Evolutionary conservation across 2,888 invertebrate genomes (phyloP).

Genomic region (Panopea generosa): DNA sequence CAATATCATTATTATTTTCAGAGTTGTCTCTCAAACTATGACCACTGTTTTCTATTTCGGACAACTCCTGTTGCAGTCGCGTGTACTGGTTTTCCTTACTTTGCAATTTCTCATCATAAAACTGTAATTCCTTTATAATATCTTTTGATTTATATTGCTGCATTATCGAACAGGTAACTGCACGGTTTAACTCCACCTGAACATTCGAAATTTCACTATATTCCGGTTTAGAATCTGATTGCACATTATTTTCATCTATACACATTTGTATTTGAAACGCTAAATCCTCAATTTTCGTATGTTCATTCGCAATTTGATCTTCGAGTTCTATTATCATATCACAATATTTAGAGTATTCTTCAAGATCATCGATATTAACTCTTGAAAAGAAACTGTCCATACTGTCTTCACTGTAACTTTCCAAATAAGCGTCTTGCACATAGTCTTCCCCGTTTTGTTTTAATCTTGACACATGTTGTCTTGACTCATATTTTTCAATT

Average conservation of each 20-base stretch:
- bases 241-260: constrained; percentile 39
- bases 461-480: constrained; percentile 65
- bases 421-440: constrained; percentile 76
- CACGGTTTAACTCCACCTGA: constrained; percentile 73
- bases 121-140: constrained; percentile 70
- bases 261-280: constrained; percentile 86
- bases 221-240: constrained; percentile 21
- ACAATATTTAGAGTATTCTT: constrained; percentile 90
- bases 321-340: constrained; percentile 91
- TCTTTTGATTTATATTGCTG: constrained; percentile 75
- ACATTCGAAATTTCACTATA: constrained; percentile 59
- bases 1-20: constrained; percentile 35
- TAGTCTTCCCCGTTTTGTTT: constrained; percentile 74
- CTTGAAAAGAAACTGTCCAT: constrained; percentile 87
- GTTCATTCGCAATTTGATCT: constrained; percentile 90
- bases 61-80: constrained; percentile 63
- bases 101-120: constrained; percentile 66
- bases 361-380: constrained; percentile 87
- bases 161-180: constrained; percentile 74
- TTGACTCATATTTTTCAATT: constrained; percentile 88
- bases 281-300: constrained; percentile 90
- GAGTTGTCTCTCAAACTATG: constrained; percentile 12
- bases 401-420: constrained; percentile 72
- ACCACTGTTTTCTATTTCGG: constrained; percentile 41
- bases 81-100: constrained; percentile 57